Conservation (phyloP, 2,113 vertebrate genomes). For the Gallinago paraguaiae region DNA sequence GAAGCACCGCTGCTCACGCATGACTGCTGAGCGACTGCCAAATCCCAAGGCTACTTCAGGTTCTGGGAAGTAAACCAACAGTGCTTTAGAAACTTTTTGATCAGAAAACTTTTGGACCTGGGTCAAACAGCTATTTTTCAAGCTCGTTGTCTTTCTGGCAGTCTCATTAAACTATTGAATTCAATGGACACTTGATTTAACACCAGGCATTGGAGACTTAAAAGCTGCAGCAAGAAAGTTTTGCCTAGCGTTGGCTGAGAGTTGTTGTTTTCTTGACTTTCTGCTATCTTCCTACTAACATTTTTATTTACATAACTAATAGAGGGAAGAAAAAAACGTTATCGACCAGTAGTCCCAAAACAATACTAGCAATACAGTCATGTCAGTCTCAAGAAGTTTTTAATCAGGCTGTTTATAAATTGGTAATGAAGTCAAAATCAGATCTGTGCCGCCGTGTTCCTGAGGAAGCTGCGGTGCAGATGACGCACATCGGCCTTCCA, state of each 20-base stretch:
- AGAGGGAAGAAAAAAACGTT: neutral
- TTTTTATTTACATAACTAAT: neutral
- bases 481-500: neutral
- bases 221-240: neutral
- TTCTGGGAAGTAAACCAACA: constrained; percentile 39
- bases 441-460: neutral
- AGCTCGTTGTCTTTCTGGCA: neutral
- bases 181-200: neutral
- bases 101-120: neutral
- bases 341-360: neutral
- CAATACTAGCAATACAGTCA: neutral
- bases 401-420: neutral
- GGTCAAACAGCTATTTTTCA: neutral
- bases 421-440: neutral
- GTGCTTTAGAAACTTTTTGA: constrained; percentile 5
- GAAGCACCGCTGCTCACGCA: neutral
- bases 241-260: accelerated
- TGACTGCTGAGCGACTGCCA: neutral
- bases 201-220: neutral
- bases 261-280: neutral
- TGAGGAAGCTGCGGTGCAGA: neutral
- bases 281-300: neutral
- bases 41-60: constrained; percentile 42
- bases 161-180: neutral
- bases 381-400: neutral